Evolutionary conservation across 2,797 vertebrate genomes (phyloP).

Genomic region (Trachops cirrhosus): DNA sequence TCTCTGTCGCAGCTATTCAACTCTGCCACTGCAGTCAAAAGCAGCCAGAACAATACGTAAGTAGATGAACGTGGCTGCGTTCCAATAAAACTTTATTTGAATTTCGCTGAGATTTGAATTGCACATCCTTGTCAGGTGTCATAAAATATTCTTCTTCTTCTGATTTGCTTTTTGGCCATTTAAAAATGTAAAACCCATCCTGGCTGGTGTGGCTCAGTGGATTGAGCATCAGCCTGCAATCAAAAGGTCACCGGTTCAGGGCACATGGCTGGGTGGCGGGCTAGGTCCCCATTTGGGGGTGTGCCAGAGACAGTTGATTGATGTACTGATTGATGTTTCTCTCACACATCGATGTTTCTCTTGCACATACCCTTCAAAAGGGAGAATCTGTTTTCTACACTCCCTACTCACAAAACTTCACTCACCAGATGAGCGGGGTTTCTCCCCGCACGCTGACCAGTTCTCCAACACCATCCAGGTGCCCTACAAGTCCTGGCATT

Average conservation of each 20-base stretch:
- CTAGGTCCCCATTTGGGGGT: not conserved
- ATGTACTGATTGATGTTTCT: too few species aligned
- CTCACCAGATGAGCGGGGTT: not conserved
- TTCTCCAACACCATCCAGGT: not conserved
- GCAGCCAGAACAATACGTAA: not conserved
- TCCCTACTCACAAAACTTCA: not conserved
- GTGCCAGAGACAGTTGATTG: not conserved
- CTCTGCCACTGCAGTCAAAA: not conserved
- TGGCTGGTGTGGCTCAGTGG: not conserved
- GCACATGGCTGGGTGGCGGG: not conserved
- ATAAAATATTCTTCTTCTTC: not conserved
- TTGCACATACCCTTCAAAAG: not conserved
- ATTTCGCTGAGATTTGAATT: not conserved
- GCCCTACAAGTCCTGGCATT: not conserved
- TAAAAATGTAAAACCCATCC: not conserved
- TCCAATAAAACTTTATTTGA: conserved; percentile 25
- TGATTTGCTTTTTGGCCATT: not conserved
- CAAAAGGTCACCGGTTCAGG: not conserved
- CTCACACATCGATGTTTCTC: not conserved
- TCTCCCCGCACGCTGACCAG: not conserved
- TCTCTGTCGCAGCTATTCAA: not conserved
- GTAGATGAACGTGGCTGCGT: not conserved
- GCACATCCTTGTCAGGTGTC: not conserved
- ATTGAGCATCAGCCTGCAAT: not conserved
- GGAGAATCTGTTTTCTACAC: not conserved